Evolutionary conservation across 2,113 vertebrate genomes (phyloP).

Genomic region (Pantherophis guttatus): DNA sequence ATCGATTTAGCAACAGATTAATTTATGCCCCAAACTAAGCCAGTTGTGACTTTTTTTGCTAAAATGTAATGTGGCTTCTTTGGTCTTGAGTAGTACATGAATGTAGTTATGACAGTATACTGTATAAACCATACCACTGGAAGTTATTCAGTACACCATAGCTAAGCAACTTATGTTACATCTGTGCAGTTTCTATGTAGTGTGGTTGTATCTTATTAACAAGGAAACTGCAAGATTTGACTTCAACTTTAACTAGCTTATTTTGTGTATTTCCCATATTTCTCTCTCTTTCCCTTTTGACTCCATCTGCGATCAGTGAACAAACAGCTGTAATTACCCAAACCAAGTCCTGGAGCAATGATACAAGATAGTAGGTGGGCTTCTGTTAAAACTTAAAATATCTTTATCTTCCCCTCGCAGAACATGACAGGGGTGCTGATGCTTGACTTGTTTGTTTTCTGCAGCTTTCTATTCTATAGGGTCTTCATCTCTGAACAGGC

Average conservation of each 20-base stretch:
- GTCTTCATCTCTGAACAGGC: neutral
- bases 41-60: neutral
- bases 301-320: neutral
- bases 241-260: neutral
- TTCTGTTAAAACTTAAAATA: neutral
- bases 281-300: too few species aligned
- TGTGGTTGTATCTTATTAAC: neutral
- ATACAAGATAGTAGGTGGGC: neutral
- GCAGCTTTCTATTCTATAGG: conserved; percentile 3
- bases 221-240: neutral
- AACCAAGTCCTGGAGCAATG: neutral
- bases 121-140: neutral
- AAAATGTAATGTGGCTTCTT: neutral
- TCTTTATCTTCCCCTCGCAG: neutral
- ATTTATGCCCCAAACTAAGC: neutral
- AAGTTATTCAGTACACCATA: neutral
- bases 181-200: neutral
- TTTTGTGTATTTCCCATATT: neutral
- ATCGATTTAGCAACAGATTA: neutral
- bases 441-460: conserved; percentile 4
- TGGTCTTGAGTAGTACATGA: neutral
- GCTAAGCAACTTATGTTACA: neutral
- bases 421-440: neutral
- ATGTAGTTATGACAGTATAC: neutral
- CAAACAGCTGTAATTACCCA: neutral